These are phyloP conservation scores for Myathropa florea DNA, from an alignment of 2,888 invertebrate species.

Conservation along the genomic window DNA sequence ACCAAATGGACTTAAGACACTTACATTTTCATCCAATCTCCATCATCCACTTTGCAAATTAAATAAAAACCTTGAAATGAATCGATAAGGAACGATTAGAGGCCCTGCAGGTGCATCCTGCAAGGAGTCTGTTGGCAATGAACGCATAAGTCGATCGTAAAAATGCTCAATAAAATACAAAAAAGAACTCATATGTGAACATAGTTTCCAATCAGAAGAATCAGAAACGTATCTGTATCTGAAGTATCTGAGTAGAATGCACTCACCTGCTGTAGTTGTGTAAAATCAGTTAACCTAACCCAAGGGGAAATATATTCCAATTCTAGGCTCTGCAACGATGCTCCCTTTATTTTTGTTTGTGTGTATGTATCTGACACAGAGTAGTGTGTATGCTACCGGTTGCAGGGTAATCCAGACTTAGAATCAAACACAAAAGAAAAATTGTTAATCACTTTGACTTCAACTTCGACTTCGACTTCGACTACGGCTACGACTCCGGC, in stretches of 20 bases:
- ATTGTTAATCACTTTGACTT: slow-evolving; percentile 53
- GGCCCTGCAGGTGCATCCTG: background rate
- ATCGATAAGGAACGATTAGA: background rate
- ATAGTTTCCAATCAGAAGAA: background rate
- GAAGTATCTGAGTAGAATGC: background rate
- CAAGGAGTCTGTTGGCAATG: background rate
- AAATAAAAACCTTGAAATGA: background rate
- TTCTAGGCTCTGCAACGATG: slow-evolving; percentile 21
- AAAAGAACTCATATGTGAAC: background rate
- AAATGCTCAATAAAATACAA: background rate
- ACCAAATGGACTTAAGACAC: background rate
- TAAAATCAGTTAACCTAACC: background rate
- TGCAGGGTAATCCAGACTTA: slow-evolving; percentile 47
- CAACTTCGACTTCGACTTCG: too few relatives aligned
- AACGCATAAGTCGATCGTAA: background rate
- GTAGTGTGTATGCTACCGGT: slow-evolving; percentile 14
- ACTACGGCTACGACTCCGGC: background rate
- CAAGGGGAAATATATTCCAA: slow-evolving; percentile 45
- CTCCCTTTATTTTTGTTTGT: slow-evolving; percentile 10
- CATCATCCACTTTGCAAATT: background rate
- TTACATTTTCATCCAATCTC: background rate
- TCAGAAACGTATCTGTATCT: background rate
- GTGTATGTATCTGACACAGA: slow-evolving; percentile 11
- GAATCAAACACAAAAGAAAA: slow-evolving; percentile 32
- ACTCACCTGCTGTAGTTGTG: background rate